Base-by-base conservation (phyloP, 35 echinoderm and acorn worm genomes). In the Lytechinus pictus region DNA sequence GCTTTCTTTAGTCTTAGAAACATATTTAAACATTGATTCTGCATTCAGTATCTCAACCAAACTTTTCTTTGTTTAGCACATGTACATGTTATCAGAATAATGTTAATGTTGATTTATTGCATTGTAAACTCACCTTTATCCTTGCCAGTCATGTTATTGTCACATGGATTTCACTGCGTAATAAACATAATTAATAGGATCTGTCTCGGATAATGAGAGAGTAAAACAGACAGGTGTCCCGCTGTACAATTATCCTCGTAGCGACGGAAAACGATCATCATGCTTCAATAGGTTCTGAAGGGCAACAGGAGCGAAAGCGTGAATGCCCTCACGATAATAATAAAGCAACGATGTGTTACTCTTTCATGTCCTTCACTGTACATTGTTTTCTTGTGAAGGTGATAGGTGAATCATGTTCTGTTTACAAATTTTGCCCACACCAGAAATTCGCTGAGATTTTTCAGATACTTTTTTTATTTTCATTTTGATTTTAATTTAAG, bases 151-250 rank as follows among this genome's bases (percentile, higher is more conserved):
- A 24, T 24, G 21, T n/a, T 24, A 16, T 24, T 79, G 19, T 79
- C 6, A 79, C 66, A 14, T 24, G 66, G 4, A 79, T 79, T 79
- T 79, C 66, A 79, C 66, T 24, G 66, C 66, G 66, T 79, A 79
- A 79, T n/a, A 79, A 79, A 79, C 66, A 79, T 79, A 79, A 79
- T 79, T 79, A 79, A 79, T 79, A 79, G 19, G 66, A 79, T 79
- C n/a, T 79, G 66, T 79, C 66, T 7, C 4, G 19, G 66, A 16
- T 79, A 79, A 79, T 79, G 66, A 79, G 19, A n/a, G 66, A 16
- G 19, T 24, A 24, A 8, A 79, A n/a, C 21, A 79, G 66, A 79
- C 66, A 79, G 66, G 66, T 79, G 66, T 79, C 66, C 33, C n/a
- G 66, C 66, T 0, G 66, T 79, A 79, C 66, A 79, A 79, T 79